A percentile compares a stretch with the other conserved stretches of the same genome.
Evolutionary conservation across 2,113 vertebrate genomes (phyloP).

Genomic region (Oreotrochilus melanogaster): DNA sequence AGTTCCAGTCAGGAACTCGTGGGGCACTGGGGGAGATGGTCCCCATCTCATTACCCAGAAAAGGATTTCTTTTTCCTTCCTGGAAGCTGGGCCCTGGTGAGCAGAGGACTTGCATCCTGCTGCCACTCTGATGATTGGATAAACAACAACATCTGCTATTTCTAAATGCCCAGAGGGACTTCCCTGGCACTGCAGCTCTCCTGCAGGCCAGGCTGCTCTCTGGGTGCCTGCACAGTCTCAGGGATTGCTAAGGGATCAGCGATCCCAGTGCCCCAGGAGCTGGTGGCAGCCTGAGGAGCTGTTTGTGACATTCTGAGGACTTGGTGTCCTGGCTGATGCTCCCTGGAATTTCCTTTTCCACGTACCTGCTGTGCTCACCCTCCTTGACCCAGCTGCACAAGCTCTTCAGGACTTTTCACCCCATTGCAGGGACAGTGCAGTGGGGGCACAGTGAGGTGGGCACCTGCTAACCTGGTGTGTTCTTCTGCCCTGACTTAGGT

Average conservation of each 20-base stretch:
- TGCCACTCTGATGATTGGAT: not conserved
- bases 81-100: not conserved
- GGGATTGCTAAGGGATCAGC: constrained; percentile 26
- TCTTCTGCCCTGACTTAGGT: constrained; percentile 68
- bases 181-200: not conserved
- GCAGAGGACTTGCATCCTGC: not conserved
- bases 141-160: not conserved
- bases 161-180: not conserved
- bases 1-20: not conserved
- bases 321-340: not conserved
- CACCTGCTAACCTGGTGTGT: not conserved
- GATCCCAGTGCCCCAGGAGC: not conserved
- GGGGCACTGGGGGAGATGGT: not conserved
- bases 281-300: not conserved
- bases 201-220: not conserved
- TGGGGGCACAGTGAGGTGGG: too few species aligned
- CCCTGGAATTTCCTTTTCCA: not conserved
- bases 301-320: not conserved
- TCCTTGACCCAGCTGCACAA: not conserved
- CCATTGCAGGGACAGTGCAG: not conserved
- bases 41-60: not conserved
- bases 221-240: constrained; percentile 1
- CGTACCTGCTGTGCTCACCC: not conserved
- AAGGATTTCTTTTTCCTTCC: not conserved
- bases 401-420: not conserved